Evolutionary conservation across 2,113 vertebrate species (phyloP).

Genomic region (Pholis gunnellus): DNA sequence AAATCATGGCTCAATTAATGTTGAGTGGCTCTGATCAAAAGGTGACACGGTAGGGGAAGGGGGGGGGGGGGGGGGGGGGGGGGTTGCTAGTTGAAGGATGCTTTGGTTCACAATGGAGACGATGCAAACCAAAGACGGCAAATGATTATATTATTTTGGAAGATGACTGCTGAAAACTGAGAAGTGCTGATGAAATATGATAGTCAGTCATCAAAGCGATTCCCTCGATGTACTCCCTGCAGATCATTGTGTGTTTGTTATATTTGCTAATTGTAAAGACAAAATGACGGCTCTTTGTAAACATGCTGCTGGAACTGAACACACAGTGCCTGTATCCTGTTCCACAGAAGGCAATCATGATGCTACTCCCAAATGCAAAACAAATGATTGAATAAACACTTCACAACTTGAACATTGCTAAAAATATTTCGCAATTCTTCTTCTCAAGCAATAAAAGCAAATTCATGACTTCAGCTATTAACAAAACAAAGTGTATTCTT

Average conservation of each 20-base stretch:
- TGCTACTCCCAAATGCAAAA: background rate
- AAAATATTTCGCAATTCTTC: background rate
- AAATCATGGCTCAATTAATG: constrained; percentile 66
- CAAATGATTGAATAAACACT: background rate
- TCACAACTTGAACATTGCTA: background rate
- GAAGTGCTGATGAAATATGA: constrained; percentile 33
- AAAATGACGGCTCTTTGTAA: constrained; percentile 27
- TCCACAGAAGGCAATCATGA: background rate
- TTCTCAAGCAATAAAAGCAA: background rate
- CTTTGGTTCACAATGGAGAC: constrained; percentile 24
- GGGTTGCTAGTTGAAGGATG: constrained; percentile 36
- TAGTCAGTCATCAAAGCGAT: constrained; percentile 46
- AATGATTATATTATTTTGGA: constrained; percentile 42
- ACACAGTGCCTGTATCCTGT: background rate
- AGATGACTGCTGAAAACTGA: constrained; percentile 20
- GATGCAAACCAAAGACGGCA: constrained; percentile 13
- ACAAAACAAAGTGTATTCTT: background rate
- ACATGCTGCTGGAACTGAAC: constrained; percentile 30
- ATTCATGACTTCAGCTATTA: background rate
- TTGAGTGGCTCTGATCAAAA: constrained; percentile 68
- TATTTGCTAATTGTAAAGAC: constrained; percentile 39
- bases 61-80: constrained; percentile 38
- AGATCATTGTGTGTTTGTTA: constrained; percentile 30
- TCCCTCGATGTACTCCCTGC: background rate
- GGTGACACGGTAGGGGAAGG: constrained; percentile 41